phyloP scores from a whole-genome alignment of 2,113 vertebrate species.

The Salvelinus sp. region DNA sequence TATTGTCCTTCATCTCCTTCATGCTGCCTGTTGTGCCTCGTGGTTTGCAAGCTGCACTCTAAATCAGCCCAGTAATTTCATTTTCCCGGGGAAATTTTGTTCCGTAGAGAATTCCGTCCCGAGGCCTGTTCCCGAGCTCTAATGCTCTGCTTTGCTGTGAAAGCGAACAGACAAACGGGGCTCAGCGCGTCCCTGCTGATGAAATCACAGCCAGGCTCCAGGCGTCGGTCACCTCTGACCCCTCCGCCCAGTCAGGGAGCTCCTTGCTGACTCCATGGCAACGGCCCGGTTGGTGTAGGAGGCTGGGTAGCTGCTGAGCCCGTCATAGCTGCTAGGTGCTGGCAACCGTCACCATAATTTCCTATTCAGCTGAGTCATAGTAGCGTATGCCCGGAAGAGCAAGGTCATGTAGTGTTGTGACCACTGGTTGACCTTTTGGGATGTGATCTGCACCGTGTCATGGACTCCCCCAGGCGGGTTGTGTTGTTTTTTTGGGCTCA shows the following conservation, averaged over 20 bases:
- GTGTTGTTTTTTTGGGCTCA: not conserved
- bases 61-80: slow-evolving; percentile 26
- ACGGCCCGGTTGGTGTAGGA: not conserved
- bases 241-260: not conserved
- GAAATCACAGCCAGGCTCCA: slow-evolving; percentile 1
- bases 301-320: too few species aligned
- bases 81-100: slow-evolving; percentile 14
- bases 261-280: not conserved
- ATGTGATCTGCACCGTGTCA: not conserved
- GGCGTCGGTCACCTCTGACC: not conserved
- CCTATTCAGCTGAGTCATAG: not conserved
- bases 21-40: slow-evolving; percentile 5
- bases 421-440: not conserved
- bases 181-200: not conserved
- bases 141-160: slow-evolving; percentile 9
- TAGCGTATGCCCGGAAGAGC: too few species aligned
- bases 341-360: not conserved
- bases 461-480: not conserved
- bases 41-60: slow-evolving; percentile 1
- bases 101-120: slow-evolving; percentile 21
- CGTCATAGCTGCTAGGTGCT: not conserved
- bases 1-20: not conserved
- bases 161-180: not conserved
- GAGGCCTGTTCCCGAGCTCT: slow-evolving; percentile 2
- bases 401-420: too few species aligned